Evolutionary conservation across 2,113 vertebrate genomes (phyloP).

Genomic region (Thamnophis sirtalis): DNA sequence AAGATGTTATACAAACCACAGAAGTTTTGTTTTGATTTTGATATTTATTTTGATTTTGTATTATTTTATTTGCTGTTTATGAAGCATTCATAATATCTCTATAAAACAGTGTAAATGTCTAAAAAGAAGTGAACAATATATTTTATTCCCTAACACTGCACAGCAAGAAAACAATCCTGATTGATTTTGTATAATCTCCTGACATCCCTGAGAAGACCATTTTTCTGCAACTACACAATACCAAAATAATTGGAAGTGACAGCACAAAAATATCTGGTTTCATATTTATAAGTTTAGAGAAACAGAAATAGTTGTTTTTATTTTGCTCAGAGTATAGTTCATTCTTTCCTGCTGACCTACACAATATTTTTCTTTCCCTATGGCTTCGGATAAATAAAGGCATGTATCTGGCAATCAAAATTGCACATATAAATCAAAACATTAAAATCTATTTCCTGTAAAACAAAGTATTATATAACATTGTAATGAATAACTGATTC

Average conservation of each 20-base stretch:
- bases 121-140: background rate
- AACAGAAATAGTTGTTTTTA: background rate
- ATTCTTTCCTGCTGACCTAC: background rate
- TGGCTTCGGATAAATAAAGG: background rate
- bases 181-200: background rate
- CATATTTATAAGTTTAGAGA: conserved; percentile 17
- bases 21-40: no score
- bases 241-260: background rate
- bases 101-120: background rate
- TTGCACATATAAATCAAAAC: background rate
- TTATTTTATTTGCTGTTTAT: no score
- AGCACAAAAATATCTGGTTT: background rate
- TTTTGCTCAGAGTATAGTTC: background rate
- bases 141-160: background rate
- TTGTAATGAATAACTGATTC: background rate
- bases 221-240: background rate
- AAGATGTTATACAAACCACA: no score
- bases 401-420: background rate
- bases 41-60: no score
- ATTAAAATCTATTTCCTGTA: conserved; percentile 1
- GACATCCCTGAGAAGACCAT: background rate
- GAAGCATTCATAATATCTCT: background rate
- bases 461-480: background rate
- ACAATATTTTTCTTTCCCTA: background rate
- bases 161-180: background rate